Base-by-base conservation (phyloP, 2,888 invertebrate species). In the Sinhomidia bicolor region DNA sequence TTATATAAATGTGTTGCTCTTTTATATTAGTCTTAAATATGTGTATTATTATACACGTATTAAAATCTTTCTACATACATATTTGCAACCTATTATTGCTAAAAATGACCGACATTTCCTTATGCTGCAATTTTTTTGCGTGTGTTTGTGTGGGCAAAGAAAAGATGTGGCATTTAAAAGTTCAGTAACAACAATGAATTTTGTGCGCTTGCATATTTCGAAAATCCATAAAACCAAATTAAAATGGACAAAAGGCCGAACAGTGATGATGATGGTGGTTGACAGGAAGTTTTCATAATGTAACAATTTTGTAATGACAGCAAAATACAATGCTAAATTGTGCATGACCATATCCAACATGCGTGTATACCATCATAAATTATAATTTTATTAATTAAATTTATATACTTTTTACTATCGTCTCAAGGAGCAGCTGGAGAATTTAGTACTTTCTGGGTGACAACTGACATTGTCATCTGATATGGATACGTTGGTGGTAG, bases 21-120 rank as follows among this genome's bases (percentile, higher is more conserved):
- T 71, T 36, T 65, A 65, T 23, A 29, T 29, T 12, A 26, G 29
- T 26, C 29, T 62, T 29, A 62, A 3, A 47, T 47, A 47, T 5
- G 57, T 47, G 10, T 41, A 41, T 41, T 41, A 41, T 41, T 41
- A 12, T 10, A 47, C 47, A 54, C 20, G 1, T 20, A 14, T 54
- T 20, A 54, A 54, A 12, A 17, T 71, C 36, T 71, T 41, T 23
- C 32, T 78, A 23, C 71, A 71, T 12, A 20, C 14, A 51, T 76
- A 51, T n/a, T n/a, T n/a, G 23, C 62, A 62, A 10, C 10, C n/a
- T 76, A n/a, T 6, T 51, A n/a, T 51, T 84, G 76, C 54, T 62
- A 76, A 84, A n/a, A 84, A 62, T 86, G 86, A 62, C 86, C 86
- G 74, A 86, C 86, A 86, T 86, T 86, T 86, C 86, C 80, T 86